Evolutionary conservation across 2,113 vertebrate species (phyloP), one percentile per base, ranked within the genome.

Genomic region (Ceyx margarethae): DNA sequence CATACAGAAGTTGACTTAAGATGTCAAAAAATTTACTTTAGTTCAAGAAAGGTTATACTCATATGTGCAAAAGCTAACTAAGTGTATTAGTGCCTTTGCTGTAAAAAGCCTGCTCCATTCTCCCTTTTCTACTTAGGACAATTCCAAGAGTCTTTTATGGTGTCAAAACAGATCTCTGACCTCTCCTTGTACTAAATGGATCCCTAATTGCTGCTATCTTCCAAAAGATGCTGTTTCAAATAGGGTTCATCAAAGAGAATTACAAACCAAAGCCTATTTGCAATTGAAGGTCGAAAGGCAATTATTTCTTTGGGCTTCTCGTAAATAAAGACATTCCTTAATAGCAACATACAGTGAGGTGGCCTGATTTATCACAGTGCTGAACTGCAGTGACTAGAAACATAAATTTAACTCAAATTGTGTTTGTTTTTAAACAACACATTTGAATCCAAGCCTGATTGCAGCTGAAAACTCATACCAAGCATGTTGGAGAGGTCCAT

Each of bases 81-180:
- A 61, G 15, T 31, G 33, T 35, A 6, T 84, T 75, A 92, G 31
- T 58, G 31, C 33, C 5, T 56, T 89, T 67, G 29, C 42, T 29
- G 54, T 50, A 33, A 74, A 85, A 83, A 57, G 42, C 31, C 29
- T 85, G n/a, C 64, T 96, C 25, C 17, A 48, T 61, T 16, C 51
- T 89, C 64, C 90, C 60, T 90, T 57, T 90, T 75, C 45, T 20
- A 56, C 26, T 60, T 71, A n/a, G 2, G 25, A 60, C 61, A 65
- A 72, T 83, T 91, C 50, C 31, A 46, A 75, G 79, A 65, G 64
- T 56, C 75, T 91, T 87, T 58, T 83, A 18, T 89, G 66, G 67
- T 67, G 43, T 85, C 61, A 74, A 87, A 94, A 65, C 78, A 87
- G 76, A 60, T 87, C 92, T 95, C 73, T 78, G 79, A 57, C 35